phyloP scores from a whole-genome alignment of 30 jellyfish, hydroid and myxozoan genomes.

The Hydractinia echinata region DNA sequence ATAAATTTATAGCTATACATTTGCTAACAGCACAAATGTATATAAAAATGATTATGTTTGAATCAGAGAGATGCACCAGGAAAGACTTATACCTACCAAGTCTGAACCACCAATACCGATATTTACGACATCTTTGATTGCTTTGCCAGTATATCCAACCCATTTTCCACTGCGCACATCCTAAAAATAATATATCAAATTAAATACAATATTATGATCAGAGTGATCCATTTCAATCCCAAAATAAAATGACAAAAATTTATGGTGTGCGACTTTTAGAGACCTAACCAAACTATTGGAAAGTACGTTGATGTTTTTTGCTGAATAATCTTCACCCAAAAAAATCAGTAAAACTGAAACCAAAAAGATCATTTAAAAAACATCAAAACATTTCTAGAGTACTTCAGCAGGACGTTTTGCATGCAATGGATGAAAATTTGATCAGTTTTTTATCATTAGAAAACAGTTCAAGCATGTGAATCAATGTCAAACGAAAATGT shows the following conservation, averaged over 20 bases:
- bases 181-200: conserved; percentile 18
- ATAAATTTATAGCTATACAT: background rate
- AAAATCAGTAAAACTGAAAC: no score
- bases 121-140: conserved; percentile 85
- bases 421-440: no score
- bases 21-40: background rate
- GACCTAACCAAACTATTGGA: no score
- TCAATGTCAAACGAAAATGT: no score
- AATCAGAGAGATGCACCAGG: background rate
- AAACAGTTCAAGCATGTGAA: no score
- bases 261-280: background rate
- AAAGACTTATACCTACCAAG: conserved; percentile 40
- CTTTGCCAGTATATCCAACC: conserved; percentile 87
- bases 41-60: background rate
- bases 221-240: background rate
- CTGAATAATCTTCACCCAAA: no score
- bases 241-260: background rate
- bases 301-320: no score
- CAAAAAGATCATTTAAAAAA: no score
- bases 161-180: conserved; percentile 72
- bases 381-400: no score
- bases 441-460: no score
- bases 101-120: conserved; percentile 99
- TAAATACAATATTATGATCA: background rate
- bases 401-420: no score